A percentile compares a stretch with the other conserved stretches of the same genome.
Conservation (phyloP, 2,113 vertebrate species). For the Spilogale gracilis region DNA sequence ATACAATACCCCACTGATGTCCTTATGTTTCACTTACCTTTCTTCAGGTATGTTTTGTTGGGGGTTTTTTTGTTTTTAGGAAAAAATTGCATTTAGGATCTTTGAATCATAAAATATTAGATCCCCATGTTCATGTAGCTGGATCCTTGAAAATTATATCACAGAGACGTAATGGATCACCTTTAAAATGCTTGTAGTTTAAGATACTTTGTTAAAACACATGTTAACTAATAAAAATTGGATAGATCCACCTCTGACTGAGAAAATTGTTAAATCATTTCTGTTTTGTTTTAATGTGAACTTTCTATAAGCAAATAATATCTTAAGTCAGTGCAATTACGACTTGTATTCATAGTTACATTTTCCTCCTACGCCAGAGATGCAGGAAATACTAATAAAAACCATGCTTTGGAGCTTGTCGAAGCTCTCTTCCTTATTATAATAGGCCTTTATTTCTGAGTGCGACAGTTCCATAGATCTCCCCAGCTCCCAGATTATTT, state of each 20-base stretch:
- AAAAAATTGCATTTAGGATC: background rate
- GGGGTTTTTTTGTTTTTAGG: background rate
- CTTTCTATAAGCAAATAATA: background rate
- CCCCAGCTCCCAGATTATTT: background rate
- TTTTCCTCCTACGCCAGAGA: background rate
- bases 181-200: conserved; percentile 17
- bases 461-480: background rate
- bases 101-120: conserved; percentile 37
- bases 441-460: background rate
- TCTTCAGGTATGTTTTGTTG: background rate
- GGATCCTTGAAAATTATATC: background rate
- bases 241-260: background rate
- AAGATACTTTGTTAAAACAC: conserved; percentile 9
- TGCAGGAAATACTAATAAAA: conserved; percentile 13
- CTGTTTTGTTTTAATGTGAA: conserved; percentile 10
- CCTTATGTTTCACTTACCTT: conserved; percentile 15
- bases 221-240: conserved; percentile 1
- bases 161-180: background rate
- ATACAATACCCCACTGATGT: background rate
- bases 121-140: background rate
- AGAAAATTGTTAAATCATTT: background rate
- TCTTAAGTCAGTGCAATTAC: background rate
- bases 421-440: background rate
- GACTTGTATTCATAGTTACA: background rate
- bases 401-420: background rate